Evolutionary conservation across 2,888 invertebrate species (phyloP).

Genomic region (Synanthedon vespiformis): DNA sequence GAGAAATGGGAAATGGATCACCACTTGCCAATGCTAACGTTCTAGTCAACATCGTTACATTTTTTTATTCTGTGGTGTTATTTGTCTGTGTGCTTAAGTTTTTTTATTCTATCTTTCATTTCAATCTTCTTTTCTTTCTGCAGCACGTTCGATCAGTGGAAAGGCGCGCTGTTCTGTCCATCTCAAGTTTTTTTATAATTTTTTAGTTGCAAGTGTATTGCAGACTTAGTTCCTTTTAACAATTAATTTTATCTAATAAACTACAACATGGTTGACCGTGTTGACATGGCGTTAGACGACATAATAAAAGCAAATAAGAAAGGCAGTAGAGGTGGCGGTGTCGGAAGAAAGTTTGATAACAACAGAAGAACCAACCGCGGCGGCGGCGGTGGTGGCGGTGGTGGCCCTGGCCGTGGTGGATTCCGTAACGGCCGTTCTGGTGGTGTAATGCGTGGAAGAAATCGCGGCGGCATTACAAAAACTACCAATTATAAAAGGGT

Average conservation of each 20-base stretch:
- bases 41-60: no score
- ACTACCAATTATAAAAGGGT: conserved; percentile 77
- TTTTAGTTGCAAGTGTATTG: background rate
- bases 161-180: background rate
- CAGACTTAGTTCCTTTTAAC: background rate
- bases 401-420: conserved; percentile 45
- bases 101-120: no score
- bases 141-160: no score
- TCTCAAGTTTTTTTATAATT: background rate
- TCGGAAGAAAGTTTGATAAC: conserved; percentile 59
- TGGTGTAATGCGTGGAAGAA: conserved; percentile 77
- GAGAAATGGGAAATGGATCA: no score
- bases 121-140: no score
- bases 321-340: conserved; percentile 71
- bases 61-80: no score
- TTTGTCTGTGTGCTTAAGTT: no score
- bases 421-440: conserved; percentile 68
- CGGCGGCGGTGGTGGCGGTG: conserved; percentile 52
- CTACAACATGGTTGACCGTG: conserved; percentile 88
- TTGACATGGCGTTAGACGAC: conserved; percentile 97
- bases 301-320: conserved; percentile 90
- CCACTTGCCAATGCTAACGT: no score
- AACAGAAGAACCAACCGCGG: conserved; percentile 53
- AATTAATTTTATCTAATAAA: conserved; percentile 3
- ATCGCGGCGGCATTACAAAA: conserved; percentile 78